phyloP scores from a whole-genome alignment of 2,797 vertebrate species.

The Neostethus bicornis region DNA sequence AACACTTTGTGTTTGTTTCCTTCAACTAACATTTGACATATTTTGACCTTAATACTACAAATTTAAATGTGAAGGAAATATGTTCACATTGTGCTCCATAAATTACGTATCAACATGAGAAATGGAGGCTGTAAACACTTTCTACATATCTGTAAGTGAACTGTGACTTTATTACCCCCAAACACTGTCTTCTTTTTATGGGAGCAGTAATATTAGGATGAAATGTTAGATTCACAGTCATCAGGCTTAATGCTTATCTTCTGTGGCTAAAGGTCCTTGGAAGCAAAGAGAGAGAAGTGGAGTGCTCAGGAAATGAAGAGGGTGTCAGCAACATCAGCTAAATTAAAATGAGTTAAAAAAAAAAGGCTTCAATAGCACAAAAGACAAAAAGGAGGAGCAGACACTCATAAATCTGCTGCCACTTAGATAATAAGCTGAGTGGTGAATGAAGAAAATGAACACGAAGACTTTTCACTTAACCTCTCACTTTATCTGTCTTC shows the following conservation, averaged over 20 bases:
- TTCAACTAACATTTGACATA: too few species aligned
- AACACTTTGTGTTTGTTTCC: too few species aligned
- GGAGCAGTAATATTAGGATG: constrained; percentile 17
- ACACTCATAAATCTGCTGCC: constrained; percentile 47
- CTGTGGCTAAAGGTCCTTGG: constrained; percentile 16
- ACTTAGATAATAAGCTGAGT: constrained; percentile 45
- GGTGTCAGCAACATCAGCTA: constrained; percentile 30
- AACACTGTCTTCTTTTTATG: constrained; percentile 1
- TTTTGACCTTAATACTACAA: background rate
- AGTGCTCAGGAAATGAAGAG: constrained; percentile 1
- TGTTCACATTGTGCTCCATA: background rate
- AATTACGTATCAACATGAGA: background rate
- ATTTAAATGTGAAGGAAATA: background rate
- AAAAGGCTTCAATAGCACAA: constrained; percentile 5
- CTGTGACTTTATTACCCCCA: background rate
- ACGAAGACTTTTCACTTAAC: constrained; percentile 43
- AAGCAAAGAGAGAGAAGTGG: constrained; percentile 12
- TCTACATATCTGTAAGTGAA: constrained; percentile 4
- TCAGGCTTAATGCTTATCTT: constrained; percentile 26
- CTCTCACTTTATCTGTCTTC: constrained; percentile 43
- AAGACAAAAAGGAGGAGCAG: constrained; percentile 2
- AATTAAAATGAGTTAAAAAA: constrained; percentile 34
- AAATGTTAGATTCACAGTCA: constrained; percentile 19
- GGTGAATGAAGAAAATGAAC: constrained; percentile 37
- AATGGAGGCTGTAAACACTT: background rate